Percentiles rank a stretch among this genome's conserved stretches.
Evolutionary conservation across 2,888 invertebrate species (phyloP).

Genomic region (Dicroscelio sp.): DNA sequence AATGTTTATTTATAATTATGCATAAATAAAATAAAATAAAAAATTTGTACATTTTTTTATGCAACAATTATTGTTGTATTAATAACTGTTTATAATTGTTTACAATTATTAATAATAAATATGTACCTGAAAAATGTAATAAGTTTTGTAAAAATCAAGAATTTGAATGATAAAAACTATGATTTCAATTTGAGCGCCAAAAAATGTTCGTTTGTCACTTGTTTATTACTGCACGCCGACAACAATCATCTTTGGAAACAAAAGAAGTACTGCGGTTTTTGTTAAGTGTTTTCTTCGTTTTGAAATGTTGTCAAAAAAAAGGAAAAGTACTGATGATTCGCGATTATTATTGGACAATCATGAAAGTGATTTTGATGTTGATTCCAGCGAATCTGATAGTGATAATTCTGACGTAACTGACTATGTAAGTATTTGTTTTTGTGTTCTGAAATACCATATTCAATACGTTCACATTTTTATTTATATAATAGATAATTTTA

Average conservation of each 20-base stretch:
- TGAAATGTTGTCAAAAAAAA: constrained; percentile 18
- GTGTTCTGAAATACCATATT: not conserved
- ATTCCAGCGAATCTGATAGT: constrained; percentile 12
- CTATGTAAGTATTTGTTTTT: constrained; percentile 12
- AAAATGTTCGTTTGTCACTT: too few relatives aligned
- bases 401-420: constrained; percentile 11
- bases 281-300: not conserved
- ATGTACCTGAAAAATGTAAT: too few relatives aligned
- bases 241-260: not conserved
- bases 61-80: not conserved
- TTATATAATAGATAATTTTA: constrained; percentile 2
- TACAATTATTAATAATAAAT: not conserved
- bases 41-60: too few relatives aligned
- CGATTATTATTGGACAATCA: constrained; percentile 21
- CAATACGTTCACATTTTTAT: not conserved
- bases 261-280: not conserved
- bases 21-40: not conserved
- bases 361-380: constrained; percentile 1
- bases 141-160: too few relatives aligned
- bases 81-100: too few relatives aligned
- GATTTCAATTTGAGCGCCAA: too few relatives aligned
- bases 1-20: not conserved
- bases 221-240: not conserved
- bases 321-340: constrained; percentile 6
- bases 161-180: too few relatives aligned